Evolutionary conservation across 2,888 invertebrate genomes (phyloP).

Genomic region (Himalopsyche kuldschensis): DNA sequence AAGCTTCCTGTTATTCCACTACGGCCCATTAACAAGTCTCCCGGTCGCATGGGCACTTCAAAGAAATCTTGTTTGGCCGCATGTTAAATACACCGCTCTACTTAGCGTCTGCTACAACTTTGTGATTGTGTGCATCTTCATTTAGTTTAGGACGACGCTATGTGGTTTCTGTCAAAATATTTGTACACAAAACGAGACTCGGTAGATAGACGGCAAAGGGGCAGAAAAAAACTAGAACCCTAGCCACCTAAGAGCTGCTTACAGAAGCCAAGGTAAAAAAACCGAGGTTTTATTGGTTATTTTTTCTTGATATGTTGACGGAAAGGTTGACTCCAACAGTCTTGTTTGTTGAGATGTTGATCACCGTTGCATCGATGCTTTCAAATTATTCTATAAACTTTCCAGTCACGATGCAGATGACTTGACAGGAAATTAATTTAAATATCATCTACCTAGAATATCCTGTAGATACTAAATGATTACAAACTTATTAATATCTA

Average conservation of each 20-base stretch:
- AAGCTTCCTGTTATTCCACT: conserved; percentile 29
- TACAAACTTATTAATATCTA: too few relatives aligned
- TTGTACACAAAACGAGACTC: conserved; percentile 13
- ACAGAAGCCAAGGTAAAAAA: neutral
- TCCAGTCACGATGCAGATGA: neutral
- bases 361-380: neutral
- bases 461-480: too few relatives aligned
- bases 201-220: neutral
- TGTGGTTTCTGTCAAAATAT: conserved; percentile 37
- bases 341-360: neutral
- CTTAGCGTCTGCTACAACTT: conserved; percentile 12
- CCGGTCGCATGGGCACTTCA: neutral
- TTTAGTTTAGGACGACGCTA: conserved; percentile 8
- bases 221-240: neutral
- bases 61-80: neutral
- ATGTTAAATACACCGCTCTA: conserved; percentile 23
- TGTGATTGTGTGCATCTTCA: conserved; percentile 16
- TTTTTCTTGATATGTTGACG: neutral
- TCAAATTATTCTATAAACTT: neutral
- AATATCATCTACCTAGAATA: neutral
- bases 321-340: neutral
- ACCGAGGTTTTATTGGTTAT: neutral
- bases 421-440: neutral
- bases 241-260: neutral
- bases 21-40: conserved; percentile 30